These are phyloP conservation scores for Glaucomys volans DNA, from an alignment of 2,113 vertebrate species.

Conservation along the genomic window DNA sequence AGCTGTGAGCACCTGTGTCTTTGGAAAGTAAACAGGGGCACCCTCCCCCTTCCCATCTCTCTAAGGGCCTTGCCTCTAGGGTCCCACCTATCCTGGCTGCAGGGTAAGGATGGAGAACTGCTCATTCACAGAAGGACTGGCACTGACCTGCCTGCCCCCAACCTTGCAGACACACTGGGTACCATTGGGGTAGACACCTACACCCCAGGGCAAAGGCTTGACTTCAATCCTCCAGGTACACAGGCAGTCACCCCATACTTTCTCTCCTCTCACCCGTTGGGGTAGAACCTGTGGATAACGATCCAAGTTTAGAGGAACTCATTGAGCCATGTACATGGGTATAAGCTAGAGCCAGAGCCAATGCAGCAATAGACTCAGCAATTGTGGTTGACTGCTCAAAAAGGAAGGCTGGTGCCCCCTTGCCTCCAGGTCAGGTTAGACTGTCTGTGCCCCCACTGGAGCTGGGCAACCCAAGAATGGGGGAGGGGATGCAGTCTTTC, in stretches of 20 bases:
- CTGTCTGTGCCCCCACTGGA: background rate
- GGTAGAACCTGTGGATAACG: background rate
- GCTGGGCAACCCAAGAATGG: background rate
- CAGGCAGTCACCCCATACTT: background rate
- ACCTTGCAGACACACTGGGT: background rate
- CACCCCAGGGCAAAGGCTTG: background rate
- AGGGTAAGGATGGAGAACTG: background rate
- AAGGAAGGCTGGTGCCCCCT: background rate
- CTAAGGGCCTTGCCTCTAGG: background rate
- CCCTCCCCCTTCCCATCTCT: background rate
- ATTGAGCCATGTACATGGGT: background rate
- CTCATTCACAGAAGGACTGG: constrained; percentile 29
- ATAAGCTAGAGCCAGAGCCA: background rate
- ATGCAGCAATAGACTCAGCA: background rate
- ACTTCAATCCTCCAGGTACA: background rate
- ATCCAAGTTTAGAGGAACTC: background rate
- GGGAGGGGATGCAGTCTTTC: background rate
- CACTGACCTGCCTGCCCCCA: background rate
- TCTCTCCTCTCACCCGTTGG: too few species aligned
- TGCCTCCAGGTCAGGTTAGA: background rate
- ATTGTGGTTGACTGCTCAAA: background rate
- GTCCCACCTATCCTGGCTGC: background rate
- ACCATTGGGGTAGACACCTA: background rate
- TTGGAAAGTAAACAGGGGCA: constrained; percentile 35
- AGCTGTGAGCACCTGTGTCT: constrained; percentile 67